Conservation (phyloP, 1,140 invertebrate genomes). For the Rhagoletis pomonella region DNA sequence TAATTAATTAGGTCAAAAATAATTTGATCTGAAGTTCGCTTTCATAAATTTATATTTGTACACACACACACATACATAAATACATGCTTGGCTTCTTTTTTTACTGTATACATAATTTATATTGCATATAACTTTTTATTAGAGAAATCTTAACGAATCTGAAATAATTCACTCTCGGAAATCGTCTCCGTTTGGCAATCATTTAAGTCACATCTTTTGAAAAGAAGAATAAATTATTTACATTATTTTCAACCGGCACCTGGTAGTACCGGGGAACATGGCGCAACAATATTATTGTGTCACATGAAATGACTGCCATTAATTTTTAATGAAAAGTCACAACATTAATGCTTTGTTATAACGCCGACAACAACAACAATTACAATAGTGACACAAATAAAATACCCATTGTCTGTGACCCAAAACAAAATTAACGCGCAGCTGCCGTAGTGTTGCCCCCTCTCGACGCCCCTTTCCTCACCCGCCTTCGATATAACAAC, state of each 20-base stretch:
- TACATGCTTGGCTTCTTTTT: too few relatives aligned
- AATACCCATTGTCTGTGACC: background rate
- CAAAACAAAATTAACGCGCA: constrained; percentile 18
- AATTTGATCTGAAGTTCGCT: too few relatives aligned
- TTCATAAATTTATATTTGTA: too few relatives aligned
- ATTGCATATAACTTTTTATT: too few relatives aligned
- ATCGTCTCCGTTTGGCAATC: background rate
- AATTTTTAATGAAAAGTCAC: constrained; percentile 47
- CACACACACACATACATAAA: too few relatives aligned
- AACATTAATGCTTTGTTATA: constrained; percentile 26
- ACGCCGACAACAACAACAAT: background rate
- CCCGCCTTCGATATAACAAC: background rate
- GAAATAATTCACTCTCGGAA: background rate
- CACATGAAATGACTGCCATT: constrained; percentile 30
- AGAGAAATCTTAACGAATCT: too few relatives aligned
- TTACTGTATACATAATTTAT: too few relatives aligned
- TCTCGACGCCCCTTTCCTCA: background rate
- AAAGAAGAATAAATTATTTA: constrained; percentile 19
- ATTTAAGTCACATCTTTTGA: background rate
- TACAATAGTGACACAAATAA: background rate
- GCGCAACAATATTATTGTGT: constrained; percentile 32
- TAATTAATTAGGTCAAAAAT: too few relatives aligned
- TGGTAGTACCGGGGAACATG: constrained; percentile 1
- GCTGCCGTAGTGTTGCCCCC: background rate
- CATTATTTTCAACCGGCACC: constrained; percentile 16